Evolutionary conservation across 37 sponge, comb jelly and placozoan species (phyloP).

Genomic region (Crambe crambe): DNA sequence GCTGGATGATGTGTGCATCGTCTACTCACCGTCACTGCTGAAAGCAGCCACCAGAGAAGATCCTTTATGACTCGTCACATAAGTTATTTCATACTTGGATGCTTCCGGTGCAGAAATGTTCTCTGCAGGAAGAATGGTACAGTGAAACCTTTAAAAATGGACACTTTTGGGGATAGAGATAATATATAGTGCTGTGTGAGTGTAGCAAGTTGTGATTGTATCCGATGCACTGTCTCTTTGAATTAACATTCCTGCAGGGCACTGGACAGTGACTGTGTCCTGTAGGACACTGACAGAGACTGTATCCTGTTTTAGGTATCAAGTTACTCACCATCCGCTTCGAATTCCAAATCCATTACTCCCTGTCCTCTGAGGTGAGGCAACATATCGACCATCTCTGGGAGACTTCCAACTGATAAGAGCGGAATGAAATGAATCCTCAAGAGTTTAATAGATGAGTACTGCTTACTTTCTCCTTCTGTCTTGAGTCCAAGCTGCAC

Average conservation of each 20-base stretch:
- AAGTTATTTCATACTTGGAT: slow-evolving; percentile 62
- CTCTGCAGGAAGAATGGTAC: slow-evolving; percentile 40
- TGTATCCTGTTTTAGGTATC: too few species aligned
- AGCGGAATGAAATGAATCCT: neutral
- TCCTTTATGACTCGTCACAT: slow-evolving; percentile 85
- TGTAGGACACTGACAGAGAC: too few species aligned
- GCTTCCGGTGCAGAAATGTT: slow-evolving; percentile 36
- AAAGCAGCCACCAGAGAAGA: slow-evolving; percentile 68
- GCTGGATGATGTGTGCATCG: neutral
- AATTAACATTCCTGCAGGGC: too few species aligned
- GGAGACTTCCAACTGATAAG: slow-evolving; percentile 2
- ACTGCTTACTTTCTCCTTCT: slow-evolving; percentile 79
- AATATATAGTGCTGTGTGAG: too few species aligned
- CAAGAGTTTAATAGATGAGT: too few species aligned
- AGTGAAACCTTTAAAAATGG: too few species aligned
- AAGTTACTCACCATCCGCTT: slow-evolving; percentile 63
- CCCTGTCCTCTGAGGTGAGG: slow-evolving; percentile 62
- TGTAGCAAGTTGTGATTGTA: too few species aligned
- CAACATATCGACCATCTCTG: slow-evolving; percentile 23
- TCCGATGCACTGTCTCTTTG: too few species aligned
- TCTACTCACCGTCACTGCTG: slow-evolving; percentile 77
- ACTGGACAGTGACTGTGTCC: too few species aligned
- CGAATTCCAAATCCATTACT: slow-evolving; percentile 67
- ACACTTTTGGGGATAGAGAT: too few species aligned
- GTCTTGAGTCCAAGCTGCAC: slow-evolving; percentile 67